These are phyloP conservation scores for Sphinx pinastri DNA, from an alignment of 2,888 invertebrate species.

Conservation along the genomic window DNA sequence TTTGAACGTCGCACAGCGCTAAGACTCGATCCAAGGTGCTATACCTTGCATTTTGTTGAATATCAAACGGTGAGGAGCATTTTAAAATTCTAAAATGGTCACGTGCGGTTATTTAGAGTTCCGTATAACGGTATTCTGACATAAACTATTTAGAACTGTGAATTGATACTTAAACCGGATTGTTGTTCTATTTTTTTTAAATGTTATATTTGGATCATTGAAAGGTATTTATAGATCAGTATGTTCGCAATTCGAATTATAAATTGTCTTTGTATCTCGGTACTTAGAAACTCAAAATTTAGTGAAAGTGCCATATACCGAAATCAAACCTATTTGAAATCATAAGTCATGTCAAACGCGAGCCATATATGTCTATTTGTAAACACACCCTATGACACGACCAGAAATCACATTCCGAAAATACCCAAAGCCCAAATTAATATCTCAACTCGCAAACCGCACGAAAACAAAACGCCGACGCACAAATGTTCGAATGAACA, in stretches of 20 bases:
- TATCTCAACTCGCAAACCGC: slow-evolving; percentile 27
- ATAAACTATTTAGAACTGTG: too few relatives aligned
- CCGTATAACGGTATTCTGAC: neutral
- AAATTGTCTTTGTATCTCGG: too few relatives aligned
- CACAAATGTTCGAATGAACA: slow-evolving; percentile 31
- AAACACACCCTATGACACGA: neutral
- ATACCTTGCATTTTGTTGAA: slow-evolving; percentile 15
- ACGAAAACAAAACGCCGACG: slow-evolving; percentile 34
- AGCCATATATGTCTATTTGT: neutral
- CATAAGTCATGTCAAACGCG: too few relatives aligned
- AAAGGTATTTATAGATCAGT: too few relatives aligned
- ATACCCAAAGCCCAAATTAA: neutral
- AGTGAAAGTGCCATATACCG: too few relatives aligned
- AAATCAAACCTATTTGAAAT: too few relatives aligned
- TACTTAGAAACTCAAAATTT: too few relatives aligned
- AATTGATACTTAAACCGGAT: too few relatives aligned
- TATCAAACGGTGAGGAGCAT: slow-evolving; percentile 14
- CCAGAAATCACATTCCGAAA: neutral
- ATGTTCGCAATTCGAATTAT: too few relatives aligned
- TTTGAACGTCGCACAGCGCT: neutral
- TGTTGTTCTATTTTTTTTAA: too few relatives aligned
- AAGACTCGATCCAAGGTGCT: neutral
- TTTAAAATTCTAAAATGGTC: slow-evolving; percentile 19
- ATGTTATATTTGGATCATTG: too few relatives aligned
- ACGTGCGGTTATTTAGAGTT: neutral